Conservation (phyloP, 2,888 invertebrate species). For the Euclidia mi region DNA sequence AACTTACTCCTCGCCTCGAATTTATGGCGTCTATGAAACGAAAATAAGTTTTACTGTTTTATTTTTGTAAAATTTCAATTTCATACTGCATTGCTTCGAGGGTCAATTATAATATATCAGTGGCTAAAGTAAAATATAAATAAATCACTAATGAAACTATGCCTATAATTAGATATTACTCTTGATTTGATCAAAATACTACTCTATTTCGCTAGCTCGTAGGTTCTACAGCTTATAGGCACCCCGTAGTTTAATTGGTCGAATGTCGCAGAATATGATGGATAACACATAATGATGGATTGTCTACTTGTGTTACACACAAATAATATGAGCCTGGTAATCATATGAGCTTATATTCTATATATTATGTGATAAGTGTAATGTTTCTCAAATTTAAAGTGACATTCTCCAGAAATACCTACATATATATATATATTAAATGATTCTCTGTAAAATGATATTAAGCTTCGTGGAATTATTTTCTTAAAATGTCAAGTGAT, state of each 20-base stretch:
- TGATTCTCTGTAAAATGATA: too few species aligned
- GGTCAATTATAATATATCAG: conserved; percentile 53
- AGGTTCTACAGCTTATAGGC: not conserved
- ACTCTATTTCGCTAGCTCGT: not conserved
- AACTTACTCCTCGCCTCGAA: conserved; percentile 75
- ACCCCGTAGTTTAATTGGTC: conserved; percentile 6
- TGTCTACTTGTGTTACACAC: not conserved
- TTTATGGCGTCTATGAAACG: conserved; percentile 73
- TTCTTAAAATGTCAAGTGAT: too few species aligned
- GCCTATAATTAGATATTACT: too few species aligned
- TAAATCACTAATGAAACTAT: too few species aligned
- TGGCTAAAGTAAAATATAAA: conserved; percentile 52
- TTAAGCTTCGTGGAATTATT: too few species aligned
- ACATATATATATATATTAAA: too few species aligned
- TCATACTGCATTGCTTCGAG: conserved; percentile 72
- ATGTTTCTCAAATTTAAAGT: too few species aligned
- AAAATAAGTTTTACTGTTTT: conserved; percentile 70
- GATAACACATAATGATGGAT: conserved; percentile 10
- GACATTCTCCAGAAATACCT: too few species aligned
- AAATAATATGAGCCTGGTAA: not conserved
- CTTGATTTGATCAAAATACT: too few species aligned
- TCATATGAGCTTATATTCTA: not conserved
- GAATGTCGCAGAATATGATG: conserved; percentile 8
- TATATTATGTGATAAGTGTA: too few species aligned
- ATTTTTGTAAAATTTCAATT: conserved; percentile 80